Percentiles rank a stretch among this genome's conserved stretches.
These are phyloP conservation scores for Polyergus mexicanus DNA, from an alignment of 1,140 invertebrate species.

Conservation along the genomic window DNA sequence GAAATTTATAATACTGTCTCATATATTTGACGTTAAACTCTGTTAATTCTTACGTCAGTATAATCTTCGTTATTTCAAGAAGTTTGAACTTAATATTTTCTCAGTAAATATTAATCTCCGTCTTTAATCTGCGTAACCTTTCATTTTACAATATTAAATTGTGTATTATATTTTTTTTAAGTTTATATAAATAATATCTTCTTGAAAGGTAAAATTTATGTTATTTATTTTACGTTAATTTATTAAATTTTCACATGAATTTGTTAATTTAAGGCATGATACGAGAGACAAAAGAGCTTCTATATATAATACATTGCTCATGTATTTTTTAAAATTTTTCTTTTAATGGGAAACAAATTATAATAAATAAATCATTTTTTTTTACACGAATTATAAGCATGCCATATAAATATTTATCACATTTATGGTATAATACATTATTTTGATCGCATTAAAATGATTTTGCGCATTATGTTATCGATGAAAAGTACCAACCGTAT, in stretches of 20 bases:
- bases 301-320: not conserved
- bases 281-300: not conserved
- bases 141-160: not conserved
- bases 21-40: not conserved
- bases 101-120: conserved; percentile 15
- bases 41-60: not conserved
- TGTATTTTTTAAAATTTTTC: not conserved
- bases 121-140: conserved; percentile 6
- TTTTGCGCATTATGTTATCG: not conserved
- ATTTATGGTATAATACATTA: not conserved
- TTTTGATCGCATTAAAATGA: not conserved
- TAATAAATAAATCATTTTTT: conserved; percentile 3
- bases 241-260: not conserved
- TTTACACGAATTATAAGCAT: not conserved
- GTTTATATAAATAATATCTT: not conserved
- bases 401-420: not conserved
- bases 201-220: not conserved
- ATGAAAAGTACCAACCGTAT: not conserved
- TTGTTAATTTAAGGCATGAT: not conserved
- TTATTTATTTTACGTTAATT: conserved; percentile 7
- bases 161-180: not conserved
- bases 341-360: not conserved
- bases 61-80: not conserved
- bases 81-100: not conserved
- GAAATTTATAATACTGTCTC: not conserved